Conservation (phyloP, 1,140 invertebrate species). For the Melipona quadrifasciata region DNA sequence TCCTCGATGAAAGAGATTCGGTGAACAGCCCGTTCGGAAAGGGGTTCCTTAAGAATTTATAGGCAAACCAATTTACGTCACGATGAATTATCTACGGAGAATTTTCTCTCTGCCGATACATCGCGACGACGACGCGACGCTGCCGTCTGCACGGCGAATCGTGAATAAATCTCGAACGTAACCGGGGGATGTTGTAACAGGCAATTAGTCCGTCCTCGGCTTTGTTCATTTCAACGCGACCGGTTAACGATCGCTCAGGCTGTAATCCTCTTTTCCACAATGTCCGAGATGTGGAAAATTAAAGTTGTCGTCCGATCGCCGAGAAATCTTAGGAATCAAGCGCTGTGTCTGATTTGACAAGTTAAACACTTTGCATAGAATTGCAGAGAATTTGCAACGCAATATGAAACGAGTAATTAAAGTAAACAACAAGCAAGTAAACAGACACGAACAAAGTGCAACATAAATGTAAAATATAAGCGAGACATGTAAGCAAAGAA, state of each 20-base stretch:
- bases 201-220: neutral
- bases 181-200: neutral
- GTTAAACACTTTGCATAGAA: no score
- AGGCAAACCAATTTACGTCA: neutral
- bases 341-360: no score
- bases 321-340: no score
- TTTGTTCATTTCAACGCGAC: neutral
- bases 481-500: no score
- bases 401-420: no score
- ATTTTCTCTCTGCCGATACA: neutral
- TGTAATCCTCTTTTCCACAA: neutral
- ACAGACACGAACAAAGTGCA: no score
- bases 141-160: neutral
- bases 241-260: neutral
- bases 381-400: no score
- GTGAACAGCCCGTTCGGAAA: constrained; percentile 1
- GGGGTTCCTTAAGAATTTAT: neutral
- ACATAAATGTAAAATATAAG: no score
- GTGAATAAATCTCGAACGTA: neutral
- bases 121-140: neutral
- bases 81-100: neutral
- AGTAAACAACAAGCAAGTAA: no score
- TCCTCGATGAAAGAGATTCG: constrained; percentile 23
- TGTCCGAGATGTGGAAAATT: no score
- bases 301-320: no score